Percentiles rank a stretch among this genome's conserved stretches.
These are phyloP conservation scores for Calyptomena viridis DNA, from an alignment of 2,113 vertebrate species.

Conservation along the genomic window DNA sequence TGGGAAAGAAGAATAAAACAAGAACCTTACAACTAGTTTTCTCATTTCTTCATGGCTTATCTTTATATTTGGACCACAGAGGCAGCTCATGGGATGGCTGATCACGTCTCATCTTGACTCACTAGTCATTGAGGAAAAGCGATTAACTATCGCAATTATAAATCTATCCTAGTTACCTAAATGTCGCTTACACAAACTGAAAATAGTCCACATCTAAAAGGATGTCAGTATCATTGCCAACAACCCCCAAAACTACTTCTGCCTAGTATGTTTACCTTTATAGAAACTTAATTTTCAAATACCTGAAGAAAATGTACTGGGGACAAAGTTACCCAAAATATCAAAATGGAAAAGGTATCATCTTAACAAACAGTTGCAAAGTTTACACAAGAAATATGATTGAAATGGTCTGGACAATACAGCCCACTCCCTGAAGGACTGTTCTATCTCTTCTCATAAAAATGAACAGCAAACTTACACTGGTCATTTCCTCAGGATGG, in stretches of 20 bases:
- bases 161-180: background rate
- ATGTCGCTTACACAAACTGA: background rate
- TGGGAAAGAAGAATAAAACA: background rate
- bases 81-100: background rate
- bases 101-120: background rate
- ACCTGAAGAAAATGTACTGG: background rate
- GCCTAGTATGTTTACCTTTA: background rate
- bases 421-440: background rate
- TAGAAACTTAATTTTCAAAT: background rate
- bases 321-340: background rate
- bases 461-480: slow-evolving; percentile 41
- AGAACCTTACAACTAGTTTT: background rate
- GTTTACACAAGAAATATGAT: slow-evolving; percentile 1
- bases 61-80: background rate
- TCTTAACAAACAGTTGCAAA: background rate
- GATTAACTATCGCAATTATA: background rate
- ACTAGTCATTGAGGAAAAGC: background rate
- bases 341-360: background rate
- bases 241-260: background rate
- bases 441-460: slow-evolving; percentile 47
- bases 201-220: background rate
- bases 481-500: slow-evolving; percentile 51
- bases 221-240: background rate
- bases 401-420: background rate
- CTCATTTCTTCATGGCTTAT: background rate